Base-by-base conservation (phyloP, 2,797 vertebrate genomes). In the Cirrhinus molitorella region DNA sequence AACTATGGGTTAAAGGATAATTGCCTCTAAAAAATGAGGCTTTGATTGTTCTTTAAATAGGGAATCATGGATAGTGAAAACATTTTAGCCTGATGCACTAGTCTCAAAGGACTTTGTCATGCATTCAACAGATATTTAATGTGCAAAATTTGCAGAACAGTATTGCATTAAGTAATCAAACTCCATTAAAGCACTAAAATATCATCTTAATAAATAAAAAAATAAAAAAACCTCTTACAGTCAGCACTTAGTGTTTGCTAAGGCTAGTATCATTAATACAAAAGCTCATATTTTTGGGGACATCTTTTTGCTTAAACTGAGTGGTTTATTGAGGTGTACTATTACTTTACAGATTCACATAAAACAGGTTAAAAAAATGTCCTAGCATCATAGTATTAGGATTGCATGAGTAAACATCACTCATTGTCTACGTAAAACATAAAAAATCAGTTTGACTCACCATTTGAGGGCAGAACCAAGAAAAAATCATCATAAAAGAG, bases 1-100 rank as follows among this genome's bases (percentile, higher is more conserved):
- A 63, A 82, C 45, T 84, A 57, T 83, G 83, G 14, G 72, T 45
- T 85, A 80, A 75, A 73, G 75, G 85, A 81, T 86, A 86, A 88
- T 86, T 79, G 81, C 49, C 45, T 73, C 25, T 13, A n/a, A 81
- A 70, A 49, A 25, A 25, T 23, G 16, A 43, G 40, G 61, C 31
- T 65, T 43, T 74, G 61, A 77, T 77, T 77, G 63, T 76, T 68
- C 51, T 45, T 83, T 57, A 57, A 45, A 66, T 43, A 25, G 59
- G 61, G 21, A 66, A 31, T 67, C 61, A 83, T 40, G 21, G 34
- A 45, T 57, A 47, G 51, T 34, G 34, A 83, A 83, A 43, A 17
- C 31, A 68, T 67, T 34, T 75, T 49, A 75, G 5, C 23, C 45
- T 0, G 37, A 68, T 17, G 10, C 0, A 8, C 23, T 66, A 21